Conservation (phyloP, 2,888 invertebrate species). For the Chydorus sphaericus region DNA sequence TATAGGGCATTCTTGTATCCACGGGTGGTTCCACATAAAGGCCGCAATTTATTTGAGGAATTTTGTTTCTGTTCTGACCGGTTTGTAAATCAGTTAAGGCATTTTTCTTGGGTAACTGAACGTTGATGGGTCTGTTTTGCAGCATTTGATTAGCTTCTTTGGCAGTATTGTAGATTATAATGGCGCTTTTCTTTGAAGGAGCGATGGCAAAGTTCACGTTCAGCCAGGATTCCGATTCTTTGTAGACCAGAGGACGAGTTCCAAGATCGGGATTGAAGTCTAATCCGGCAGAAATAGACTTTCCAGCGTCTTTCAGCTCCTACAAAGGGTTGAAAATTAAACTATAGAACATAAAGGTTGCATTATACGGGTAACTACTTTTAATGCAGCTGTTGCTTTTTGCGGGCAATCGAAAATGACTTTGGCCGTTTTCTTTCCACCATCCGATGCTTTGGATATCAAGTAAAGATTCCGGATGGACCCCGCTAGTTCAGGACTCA, state of each 20-base stretch:
- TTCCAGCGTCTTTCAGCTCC: not conserved
- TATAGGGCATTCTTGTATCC: not conserved
- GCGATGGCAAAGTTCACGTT: constrained; percentile 2
- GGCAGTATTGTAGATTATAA: not conserved
- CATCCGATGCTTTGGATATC: not conserved
- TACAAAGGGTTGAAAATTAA: not conserved
- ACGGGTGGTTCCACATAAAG: not conserved
- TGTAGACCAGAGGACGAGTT: not conserved
- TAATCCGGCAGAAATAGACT: not conserved
- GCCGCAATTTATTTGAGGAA: not conserved
- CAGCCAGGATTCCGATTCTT: constrained; percentile 1
- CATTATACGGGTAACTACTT: not conserved
- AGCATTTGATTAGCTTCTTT: constrained; percentile 1
- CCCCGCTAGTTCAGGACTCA: not conserved
- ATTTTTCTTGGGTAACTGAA: not conserved
- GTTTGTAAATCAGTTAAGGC: not conserved
- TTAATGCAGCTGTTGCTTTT: not conserved
- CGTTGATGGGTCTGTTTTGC: not conserved
- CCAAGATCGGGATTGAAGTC: not conserved
- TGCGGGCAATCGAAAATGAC: not conserved
- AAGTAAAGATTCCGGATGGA: not conserved
- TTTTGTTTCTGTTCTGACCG: too few relatives aligned
- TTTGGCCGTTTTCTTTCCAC: not conserved
- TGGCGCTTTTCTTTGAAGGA: not conserved
- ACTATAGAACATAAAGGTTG: not conserved